Base-by-base conservation (phyloP, 2,797 vertebrate species). In the Megaceryle alcyon region DNA sequence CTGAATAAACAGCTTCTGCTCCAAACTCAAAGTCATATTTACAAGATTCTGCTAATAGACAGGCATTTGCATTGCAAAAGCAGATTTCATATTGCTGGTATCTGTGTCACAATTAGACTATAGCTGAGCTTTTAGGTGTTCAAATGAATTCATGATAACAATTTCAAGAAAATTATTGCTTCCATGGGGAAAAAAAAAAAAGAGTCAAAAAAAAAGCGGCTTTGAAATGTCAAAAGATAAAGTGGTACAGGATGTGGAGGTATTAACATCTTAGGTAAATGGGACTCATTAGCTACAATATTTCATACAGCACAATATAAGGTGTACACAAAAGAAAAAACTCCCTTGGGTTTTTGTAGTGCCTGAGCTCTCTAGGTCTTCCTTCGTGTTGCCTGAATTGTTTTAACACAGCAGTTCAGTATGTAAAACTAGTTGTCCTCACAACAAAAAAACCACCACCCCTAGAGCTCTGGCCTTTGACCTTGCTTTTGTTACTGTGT, bases 1-100 rank as follows among this genome's bases (percentile, higher is more conserved):
- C 94, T 96, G 96, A 96, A 95, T 92, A 97, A 97, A 97, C 96
- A 97, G 92, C 96, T 96, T 94, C 96, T 94, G 75, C 72, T 93
- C 86, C 84, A 75, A 89, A 87, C 53, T 92, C 75, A 75, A 87
- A 87, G 94, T 91, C 92, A 75, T 95, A 89, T 96, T 71, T 91
- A 93, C 49, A 72, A 92, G 83, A 56, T 93, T 78, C 94, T 95
- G 68, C 65, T 96, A 96, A 94, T 81, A 90, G 88, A 22, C n/a
- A 54, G 41, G 43, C 35, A 97, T 96, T 96, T 95, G 93, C 90
- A 93, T 92, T 95, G 96, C 96, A 97, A 97, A 96, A 91, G 33
- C 69, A 60, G 86, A 93, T 88, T 90, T 89, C 43, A 5, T 64
- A 63, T 56, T 65, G 59, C 59, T 19, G 18, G 65, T 85, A 91